Conservation (phyloP, 1,140 invertebrate species). For the Leptinotarsa texana region DNA sequence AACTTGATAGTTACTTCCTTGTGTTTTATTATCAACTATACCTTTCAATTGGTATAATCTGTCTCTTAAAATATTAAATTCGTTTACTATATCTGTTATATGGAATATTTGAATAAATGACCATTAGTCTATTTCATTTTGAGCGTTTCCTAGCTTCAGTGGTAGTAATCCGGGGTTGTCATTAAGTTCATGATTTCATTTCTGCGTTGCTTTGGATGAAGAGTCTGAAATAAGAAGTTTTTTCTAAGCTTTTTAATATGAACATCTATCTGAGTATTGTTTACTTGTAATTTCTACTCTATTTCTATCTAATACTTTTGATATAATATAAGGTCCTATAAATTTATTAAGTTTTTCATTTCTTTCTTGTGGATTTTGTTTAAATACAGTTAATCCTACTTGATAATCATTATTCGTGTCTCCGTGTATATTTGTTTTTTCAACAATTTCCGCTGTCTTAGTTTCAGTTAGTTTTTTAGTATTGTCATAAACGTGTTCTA, state of each 20-base stretch:
- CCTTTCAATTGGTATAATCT: too few species aligned
- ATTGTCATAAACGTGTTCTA: background rate
- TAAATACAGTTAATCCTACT: conserved; percentile 10
- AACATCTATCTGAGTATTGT: conserved; percentile 11
- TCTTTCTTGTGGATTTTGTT: conserved; percentile 6
- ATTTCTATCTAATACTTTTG: conserved; percentile 18
- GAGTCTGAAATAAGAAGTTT: too few species aligned
- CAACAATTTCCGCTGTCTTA: conserved; percentile 7
- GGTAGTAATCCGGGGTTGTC: too few species aligned
- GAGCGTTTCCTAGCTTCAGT: too few species aligned
- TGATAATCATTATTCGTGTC: conserved; percentile 15
- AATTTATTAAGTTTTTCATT: conserved; percentile 14
- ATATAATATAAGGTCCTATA: background rate
- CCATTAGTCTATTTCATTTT: too few species aligned
- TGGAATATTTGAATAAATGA: too few species aligned
- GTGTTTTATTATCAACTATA: too few species aligned
- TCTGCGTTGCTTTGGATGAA: too few species aligned
- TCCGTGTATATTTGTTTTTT: background rate
- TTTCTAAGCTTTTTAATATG: conserved; percentile 23
- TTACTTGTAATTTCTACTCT: conserved; percentile 20
- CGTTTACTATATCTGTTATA: too few species aligned
- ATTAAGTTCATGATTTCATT: too few species aligned
- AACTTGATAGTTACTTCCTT: too few species aligned
- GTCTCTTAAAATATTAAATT: too few species aligned
- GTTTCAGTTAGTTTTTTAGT: conserved; percentile 1